Evolutionary conservation across 2,888 invertebrate species (phyloP), one percentile per base, ranked within the genome.

Genomic region (Caenorhabditis angaria): DNA sequence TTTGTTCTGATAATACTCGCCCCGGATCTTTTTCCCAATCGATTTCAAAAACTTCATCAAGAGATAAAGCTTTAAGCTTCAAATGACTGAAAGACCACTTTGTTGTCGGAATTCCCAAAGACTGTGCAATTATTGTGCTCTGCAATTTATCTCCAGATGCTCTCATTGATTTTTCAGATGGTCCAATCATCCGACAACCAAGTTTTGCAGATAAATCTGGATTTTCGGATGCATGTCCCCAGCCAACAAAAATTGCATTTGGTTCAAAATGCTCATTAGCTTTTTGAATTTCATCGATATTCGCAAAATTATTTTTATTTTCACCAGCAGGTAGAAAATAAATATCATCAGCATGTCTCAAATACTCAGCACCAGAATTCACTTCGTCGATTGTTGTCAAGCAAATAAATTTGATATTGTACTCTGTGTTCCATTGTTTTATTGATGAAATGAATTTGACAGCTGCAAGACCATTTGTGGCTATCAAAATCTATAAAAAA

Each of bases 141-240:
- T 97, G 97, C 66, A 99, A 97, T 90, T 99, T 99, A 89, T 99
- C 99, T 8, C 97, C 99, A 0, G 99, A 90, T 0, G 97, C 95
- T 95, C 97, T 97, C 95, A 99, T 99, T 18, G 99, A 97, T 75
- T 89, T 90, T 77, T 92, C 92, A 83, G 90, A 94, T 0, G 94
- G 95, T 29, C 97, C 97, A 74, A 99, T 94, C 88, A 99, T 93
- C 85, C 94, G 93, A 84, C 95, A 93, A 88, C 93, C 93, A 28
- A 99, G 90, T 48, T 95, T 88, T 87, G 97, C 96, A 0, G 97
- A 97, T n/a, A 99, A 90, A 89, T 96, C 95, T 0, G 97, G 97
- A 90, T 99, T 96, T 90, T 99, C 99, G 0, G 97, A 97, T 0
- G 97, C 99, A 90, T 99, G 97, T n/a, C 97, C 97, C 97, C 97